phyloP scores from a whole-genome alignment of 2,797 vertebrate species.

The Ctenochaetus hawaiiensis region DNA sequence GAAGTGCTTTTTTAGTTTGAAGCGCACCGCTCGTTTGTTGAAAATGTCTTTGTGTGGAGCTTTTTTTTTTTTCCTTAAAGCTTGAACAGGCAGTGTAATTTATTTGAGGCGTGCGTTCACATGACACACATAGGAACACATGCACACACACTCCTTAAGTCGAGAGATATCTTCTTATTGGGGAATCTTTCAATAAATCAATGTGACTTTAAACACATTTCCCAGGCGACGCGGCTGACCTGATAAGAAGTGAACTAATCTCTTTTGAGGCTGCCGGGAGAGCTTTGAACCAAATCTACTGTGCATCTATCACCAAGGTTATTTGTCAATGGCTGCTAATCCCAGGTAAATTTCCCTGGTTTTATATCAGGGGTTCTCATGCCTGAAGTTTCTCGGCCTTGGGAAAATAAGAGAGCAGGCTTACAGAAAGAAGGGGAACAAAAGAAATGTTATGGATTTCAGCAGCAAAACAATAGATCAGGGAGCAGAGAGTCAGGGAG shows the following conservation, averaged over 20 bases:
- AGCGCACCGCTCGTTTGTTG: conserved; percentile 70
- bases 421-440: conserved; percentile 79
- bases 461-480: conserved; percentile 73
- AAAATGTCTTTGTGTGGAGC: conserved; percentile 71
- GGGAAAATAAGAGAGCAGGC: conserved; percentile 83
- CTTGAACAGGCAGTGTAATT: conserved; percentile 76
- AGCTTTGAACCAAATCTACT: conserved; percentile 92
- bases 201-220: conserved; percentile 92
- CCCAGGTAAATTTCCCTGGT: conserved; percentile 90
- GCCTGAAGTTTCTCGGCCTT: conserved; percentile 89
- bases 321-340: conserved; percentile 92
- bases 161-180: conserved; percentile 88
- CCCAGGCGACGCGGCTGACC: conserved; percentile 88
- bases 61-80: conserved; percentile 54
- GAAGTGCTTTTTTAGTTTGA: conserved; percentile 73
- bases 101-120: conserved; percentile 78
- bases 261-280: conserved; percentile 90
- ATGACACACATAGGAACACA: conserved; percentile 66
- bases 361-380: conserved; percentile 90
- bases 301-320: conserved; percentile 91
- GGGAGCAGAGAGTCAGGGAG: conserved; percentile 39
- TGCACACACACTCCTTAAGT: conserved; percentile 76
- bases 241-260: conserved; percentile 91
- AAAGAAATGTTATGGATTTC: conserved; percentile 88
- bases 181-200: conserved; percentile 93